Evolutionary conservation across 2,797 vertebrate species (phyloP), one percentile per base, ranked within the genome.

Genomic region (Parauchenoglanis ngamensis): DNA sequence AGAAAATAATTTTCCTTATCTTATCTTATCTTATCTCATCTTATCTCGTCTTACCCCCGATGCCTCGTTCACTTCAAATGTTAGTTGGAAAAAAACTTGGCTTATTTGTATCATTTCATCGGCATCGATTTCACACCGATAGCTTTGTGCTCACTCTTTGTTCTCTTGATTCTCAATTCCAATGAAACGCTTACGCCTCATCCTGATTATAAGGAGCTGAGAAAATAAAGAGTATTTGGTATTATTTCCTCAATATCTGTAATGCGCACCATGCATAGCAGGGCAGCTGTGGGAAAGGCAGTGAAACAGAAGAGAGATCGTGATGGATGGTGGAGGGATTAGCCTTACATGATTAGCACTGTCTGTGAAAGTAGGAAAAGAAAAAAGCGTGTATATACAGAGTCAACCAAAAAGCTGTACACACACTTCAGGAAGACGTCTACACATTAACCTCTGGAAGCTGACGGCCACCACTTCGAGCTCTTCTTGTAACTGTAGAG

Each of bases 181-280:
- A 59, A 0, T 40, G 28, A 79, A 79, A 79, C 7, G 77, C 11
- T 25, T 79, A 35, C 21, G 21, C 31, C 19, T 59, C 56, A 6
- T 35, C 19, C 19, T 79, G 31, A 6, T 59, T 59, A 59, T 35
- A 0, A 46, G 56, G 19, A 77, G n/a, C 75, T 31, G 75, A 76
- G 12, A 49, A 10, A 79, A 21, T 56, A 57, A 57, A 21, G 23
- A n/a, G 23, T 15, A 25, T 25, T 61, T 28, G 0, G 57, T n/a
- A 61, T 80, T 15, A 61, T 46, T n/a, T 63, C n/a, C 77, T 80
- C 57, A 80, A n/a, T 44, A 80, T 61, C 75, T 21, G 3, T 56
- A 56, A 56, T 17, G 46, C 0, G 0, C 72, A 7, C 52, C 28
- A 44, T 3, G 31, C 57, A 44, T 15, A 17, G 57, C 6, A 12